These are phyloP conservation scores for Microplitis manilae DNA, from an alignment of 2,888 invertebrate species.

Conservation along the genomic window DNA sequence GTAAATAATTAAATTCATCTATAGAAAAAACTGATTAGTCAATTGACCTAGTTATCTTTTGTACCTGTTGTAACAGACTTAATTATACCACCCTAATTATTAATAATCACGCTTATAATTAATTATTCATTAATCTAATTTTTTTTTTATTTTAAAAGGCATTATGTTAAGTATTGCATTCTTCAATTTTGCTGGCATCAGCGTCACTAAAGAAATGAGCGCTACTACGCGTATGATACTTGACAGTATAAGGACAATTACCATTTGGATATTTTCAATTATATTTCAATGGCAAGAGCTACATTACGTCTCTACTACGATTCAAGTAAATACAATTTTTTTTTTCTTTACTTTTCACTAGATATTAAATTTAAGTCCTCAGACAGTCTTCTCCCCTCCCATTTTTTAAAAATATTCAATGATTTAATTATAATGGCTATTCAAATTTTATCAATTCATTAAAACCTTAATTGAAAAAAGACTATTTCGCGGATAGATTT, in stretches of 20 bases:
- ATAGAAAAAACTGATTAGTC: no score
- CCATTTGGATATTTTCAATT: conserved; percentile 91
- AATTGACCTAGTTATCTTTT: no score
- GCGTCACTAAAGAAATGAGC: conserved; percentile 93
- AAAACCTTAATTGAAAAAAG: no score
- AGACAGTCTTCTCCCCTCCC: no score
- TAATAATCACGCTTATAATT: background rate
- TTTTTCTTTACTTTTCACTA: background rate
- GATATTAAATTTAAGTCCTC: background rate
- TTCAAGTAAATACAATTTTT: conserved; percentile 34
- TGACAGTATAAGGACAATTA: conserved; percentile 88
- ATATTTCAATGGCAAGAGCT: conserved; percentile 85
- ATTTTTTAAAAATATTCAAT: background rate
- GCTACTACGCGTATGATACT: conserved; percentile 93
- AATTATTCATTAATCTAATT: conserved; percentile 2
- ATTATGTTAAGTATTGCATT: conserved; percentile 91
- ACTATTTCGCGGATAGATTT: no score
- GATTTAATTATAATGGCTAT: background rate
- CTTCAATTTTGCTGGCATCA: conserved; percentile 93
- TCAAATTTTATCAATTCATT: no score
- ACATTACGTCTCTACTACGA: conserved; percentile 74
- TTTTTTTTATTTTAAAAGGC: conserved; percentile 73
- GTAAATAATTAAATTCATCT: no score
- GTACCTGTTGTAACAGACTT: no score
- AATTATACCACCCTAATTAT: no score